phyloP scores from a whole-genome alignment of 2,113 vertebrate species.

The Pimephales promelas region DNA sequence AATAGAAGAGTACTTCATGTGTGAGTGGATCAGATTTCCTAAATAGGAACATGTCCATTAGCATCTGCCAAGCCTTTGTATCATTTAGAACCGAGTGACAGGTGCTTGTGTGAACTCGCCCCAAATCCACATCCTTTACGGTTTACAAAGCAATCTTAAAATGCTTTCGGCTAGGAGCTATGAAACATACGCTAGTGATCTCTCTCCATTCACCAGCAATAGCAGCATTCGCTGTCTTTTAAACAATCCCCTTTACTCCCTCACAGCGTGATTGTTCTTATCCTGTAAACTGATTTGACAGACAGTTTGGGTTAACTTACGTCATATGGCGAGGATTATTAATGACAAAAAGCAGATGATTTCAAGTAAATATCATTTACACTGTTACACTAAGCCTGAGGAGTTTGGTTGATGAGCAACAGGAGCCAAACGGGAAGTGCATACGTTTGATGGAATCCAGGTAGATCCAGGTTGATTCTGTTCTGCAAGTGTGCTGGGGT shows the following conservation, averaged over 20 bases:
- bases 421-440: conserved; percentile 13
- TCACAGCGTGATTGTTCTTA: background rate
- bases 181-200: conserved; percentile 34
- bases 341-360: conserved; percentile 23
- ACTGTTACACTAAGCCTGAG: background rate
- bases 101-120: conserved; percentile 25
- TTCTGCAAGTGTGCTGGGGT: background rate
- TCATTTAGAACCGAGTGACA: conserved; percentile 21
- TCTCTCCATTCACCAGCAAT: conserved; percentile 12
- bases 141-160: conserved; percentile 19
- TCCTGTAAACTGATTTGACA: conserved; percentile 13
- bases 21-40: background rate
- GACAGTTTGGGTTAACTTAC: conserved; percentile 11
- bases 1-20: background rate
- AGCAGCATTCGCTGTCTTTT: background rate
- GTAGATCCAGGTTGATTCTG: background rate
- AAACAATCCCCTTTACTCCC: conserved; percentile 23
- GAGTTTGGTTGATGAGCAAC: conserved; percentile 13
- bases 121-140: conserved; percentile 29
- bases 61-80: conserved; percentile 7
- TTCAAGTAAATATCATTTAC: conserved; percentile 20
- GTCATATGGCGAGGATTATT: conserved; percentile 4
- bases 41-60: background rate
- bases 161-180: conserved; percentile 17
- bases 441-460: background rate